phyloP scores from a whole-genome alignment of 2,888 invertebrate genomes.

The Noctua fimbriata region DNA sequence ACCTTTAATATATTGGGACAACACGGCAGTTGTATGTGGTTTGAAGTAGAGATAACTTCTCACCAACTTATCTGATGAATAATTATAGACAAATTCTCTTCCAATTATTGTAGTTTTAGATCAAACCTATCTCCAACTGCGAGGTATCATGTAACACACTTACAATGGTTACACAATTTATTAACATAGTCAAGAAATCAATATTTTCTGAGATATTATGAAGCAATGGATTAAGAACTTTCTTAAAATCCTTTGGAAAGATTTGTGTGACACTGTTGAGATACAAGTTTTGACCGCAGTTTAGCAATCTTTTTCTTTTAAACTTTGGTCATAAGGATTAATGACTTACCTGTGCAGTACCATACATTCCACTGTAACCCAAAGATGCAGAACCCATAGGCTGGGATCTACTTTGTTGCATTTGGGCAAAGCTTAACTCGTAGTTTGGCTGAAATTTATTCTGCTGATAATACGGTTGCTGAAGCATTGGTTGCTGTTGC shows the following conservation, averaged over 20 bases:
- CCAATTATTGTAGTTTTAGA: neutral
- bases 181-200: neutral
- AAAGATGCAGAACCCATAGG: neutral
- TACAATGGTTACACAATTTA: neutral
- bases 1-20: neutral
- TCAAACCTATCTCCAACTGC: too few species aligned
- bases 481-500: conserved; percentile 27
- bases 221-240: neutral
- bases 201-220: neutral
- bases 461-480: conserved; percentile 58
- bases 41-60: neutral
- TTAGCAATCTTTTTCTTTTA: neutral
- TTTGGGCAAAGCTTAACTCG: conserved; percentile 13
- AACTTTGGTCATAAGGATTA: neutral
- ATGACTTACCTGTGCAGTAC: conserved; percentile 16
- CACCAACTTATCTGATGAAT: neutral
- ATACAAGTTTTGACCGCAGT: neutral
- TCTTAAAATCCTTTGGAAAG: neutral
- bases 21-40: neutral
- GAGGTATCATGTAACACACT: neutral
- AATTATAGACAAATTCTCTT: neutral
- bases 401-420: conserved; percentile 28
- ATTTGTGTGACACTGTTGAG: neutral
- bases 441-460: conserved; percentile 38
- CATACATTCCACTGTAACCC: conserved; percentile 8